A percentile compares a stretch with the other conserved stretches of the same genome.
Evolutionary conservation across 2,797 vertebrate genomes (phyloP).

Genomic region (Dipus sagitta): DNA sequence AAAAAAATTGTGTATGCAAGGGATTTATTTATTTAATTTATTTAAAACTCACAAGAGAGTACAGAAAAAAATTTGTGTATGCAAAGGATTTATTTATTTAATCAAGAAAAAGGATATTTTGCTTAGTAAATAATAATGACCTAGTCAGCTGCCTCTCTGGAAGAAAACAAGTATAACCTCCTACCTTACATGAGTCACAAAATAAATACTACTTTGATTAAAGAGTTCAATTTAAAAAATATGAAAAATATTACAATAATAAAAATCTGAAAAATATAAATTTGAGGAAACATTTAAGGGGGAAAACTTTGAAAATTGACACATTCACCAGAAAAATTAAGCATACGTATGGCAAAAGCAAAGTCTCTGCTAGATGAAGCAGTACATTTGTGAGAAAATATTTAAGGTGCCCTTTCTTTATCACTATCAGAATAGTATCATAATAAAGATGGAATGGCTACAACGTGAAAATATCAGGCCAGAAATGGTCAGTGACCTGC

Average conservation of each 20-base stretch:
- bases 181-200: constrained; percentile 24
- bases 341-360: neutral
- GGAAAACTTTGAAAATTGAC: constrained; percentile 32
- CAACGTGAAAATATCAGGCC: neutral
- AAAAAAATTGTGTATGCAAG: neutral
- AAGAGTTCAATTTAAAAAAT: neutral
- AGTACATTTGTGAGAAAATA: neutral
- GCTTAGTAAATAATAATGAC: neutral
- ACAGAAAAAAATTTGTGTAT: constrained; percentile 15
- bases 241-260: neutral
- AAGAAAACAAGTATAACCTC: constrained; percentile 24
- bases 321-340: constrained; percentile 19
- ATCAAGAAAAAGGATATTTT: constrained; percentile 40
- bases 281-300: neutral
- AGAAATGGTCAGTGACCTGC: neutral
- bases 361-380: constrained; percentile 22
- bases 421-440: neutral
- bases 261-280: neutral
- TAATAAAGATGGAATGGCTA: neutral
- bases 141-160: neutral
- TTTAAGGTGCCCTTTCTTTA: neutral
- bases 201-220: constrained; percentile 37
- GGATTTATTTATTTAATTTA: constrained; percentile 37
- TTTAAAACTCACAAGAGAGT: neutral
- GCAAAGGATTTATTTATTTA: constrained; percentile 14